phyloP scores from a whole-genome alignment of 2,113 vertebrate species.

The Canis aureus region DNA sequence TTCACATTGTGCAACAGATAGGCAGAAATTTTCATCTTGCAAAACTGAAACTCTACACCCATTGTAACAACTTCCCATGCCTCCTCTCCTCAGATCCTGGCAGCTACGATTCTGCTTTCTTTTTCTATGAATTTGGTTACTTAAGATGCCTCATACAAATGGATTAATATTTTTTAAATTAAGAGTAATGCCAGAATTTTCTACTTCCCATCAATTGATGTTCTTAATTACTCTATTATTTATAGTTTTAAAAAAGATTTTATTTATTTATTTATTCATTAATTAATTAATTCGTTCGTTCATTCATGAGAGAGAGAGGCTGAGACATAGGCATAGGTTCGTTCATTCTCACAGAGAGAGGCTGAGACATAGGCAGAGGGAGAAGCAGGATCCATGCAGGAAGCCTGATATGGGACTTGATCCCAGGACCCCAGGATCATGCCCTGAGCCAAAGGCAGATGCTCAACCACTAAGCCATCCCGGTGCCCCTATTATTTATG shows the following conservation, averaged over 20 bases:
- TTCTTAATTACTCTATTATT: background rate
- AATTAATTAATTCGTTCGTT: too few species aligned
- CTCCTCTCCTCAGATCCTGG: background rate
- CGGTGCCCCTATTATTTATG: background rate
- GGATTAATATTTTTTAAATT: background rate
- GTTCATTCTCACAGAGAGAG: too few species aligned
- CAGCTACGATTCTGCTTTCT: background rate
- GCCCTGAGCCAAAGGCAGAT: too few species aligned
- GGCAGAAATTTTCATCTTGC: background rate
- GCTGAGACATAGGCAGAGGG: too few species aligned
- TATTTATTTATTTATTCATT: too few species aligned
- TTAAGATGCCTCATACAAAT: background rate
- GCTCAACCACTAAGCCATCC: too few species aligned
- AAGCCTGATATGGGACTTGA: too few species aligned
- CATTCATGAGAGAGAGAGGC: too few species aligned
- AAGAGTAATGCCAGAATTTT: background rate
- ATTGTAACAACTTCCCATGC: background rate
- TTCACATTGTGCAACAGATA: background rate
- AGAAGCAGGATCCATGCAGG: too few species aligned
- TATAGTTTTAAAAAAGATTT: too few species aligned
- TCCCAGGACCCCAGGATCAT: too few species aligned
- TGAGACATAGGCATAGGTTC: too few species aligned
- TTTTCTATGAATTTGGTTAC: background rate
- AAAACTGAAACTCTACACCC: background rate
- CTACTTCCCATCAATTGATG: background rate